These are phyloP conservation scores for Gymnodraco acuticeps DNA, from an alignment of 2,797 vertebrate species.

Conservation along the genomic window DNA sequence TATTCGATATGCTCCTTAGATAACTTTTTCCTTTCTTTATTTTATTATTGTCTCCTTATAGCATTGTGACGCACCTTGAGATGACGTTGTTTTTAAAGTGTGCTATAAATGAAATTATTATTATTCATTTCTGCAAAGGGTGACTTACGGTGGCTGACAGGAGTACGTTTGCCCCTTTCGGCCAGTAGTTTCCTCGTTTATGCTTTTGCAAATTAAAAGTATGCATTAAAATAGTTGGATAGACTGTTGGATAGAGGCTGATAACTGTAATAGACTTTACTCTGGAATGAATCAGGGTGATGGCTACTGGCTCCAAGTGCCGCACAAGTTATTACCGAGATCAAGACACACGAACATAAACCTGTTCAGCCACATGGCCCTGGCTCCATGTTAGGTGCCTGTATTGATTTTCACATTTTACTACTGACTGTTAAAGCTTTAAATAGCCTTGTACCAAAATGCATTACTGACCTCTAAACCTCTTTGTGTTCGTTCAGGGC, in stretches of 20 bases:
- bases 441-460: constrained; percentile 53
- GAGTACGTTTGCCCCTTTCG: too few relatives aligned
- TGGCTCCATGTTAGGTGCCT: constrained; percentile 34
- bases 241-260: background rate
- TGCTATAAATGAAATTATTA: too few relatives aligned
- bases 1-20: too few relatives aligned
- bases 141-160: too few relatives aligned
- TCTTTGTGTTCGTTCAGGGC: background rate
- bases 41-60: too few relatives aligned
- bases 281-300: constrained; percentile 28
- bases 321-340: constrained; percentile 53
- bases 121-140: background rate
- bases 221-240: background rate
- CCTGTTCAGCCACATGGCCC: constrained; percentile 25
- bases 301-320: constrained; percentile 14
- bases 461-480: constrained; percentile 51
- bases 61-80: too few relatives aligned
- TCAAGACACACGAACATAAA: constrained; percentile 54
- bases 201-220: background rate
- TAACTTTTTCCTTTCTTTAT: too few relatives aligned
- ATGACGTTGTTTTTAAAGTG: too few relatives aligned
- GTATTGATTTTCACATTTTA: constrained; percentile 62
- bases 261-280: constrained; percentile 3
- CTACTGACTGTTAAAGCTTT: constrained; percentile 61
- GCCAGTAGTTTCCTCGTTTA: background rate